Evolutionary conservation across 2,113 vertebrate species (phyloP).

Genomic region (Triplophysa siluroides): DNA sequence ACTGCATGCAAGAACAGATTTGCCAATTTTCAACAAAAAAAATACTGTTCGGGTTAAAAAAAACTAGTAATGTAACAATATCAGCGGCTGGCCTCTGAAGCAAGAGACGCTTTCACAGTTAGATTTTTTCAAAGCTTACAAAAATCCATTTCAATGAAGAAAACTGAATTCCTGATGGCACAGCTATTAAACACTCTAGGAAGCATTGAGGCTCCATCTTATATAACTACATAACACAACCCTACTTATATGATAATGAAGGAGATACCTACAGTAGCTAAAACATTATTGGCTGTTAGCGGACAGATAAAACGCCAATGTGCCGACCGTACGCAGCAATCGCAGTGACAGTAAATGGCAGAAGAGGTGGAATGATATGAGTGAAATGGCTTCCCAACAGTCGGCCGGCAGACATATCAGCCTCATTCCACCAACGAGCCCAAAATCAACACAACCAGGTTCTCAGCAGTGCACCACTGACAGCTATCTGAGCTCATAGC

Average conservation of each 20-base stretch:
- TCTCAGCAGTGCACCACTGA: not conserved
- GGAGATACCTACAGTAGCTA: slow-evolving; percentile 7
- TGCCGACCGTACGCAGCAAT: slow-evolving; percentile 1
- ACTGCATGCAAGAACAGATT: too few relatives aligned
- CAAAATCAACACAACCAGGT: slow-evolving; percentile 11
- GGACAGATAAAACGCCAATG: slow-evolving; percentile 23
- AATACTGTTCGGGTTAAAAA: too few relatives aligned
- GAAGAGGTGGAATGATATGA: slow-evolving; percentile 22
- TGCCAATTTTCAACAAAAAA: too few relatives aligned
- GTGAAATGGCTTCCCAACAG: slow-evolving; percentile 29
- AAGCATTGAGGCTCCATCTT: slow-evolving; percentile 14
- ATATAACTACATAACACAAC: slow-evolving; percentile 26
- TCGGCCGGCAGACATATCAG: not conserved
- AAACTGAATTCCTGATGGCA: not conserved
- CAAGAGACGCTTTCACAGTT: too few relatives aligned
- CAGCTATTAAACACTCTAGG: not conserved
- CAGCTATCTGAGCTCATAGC: slow-evolving; percentile 4
- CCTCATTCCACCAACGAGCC: slow-evolving; percentile 9
- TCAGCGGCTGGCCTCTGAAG: too few relatives aligned
- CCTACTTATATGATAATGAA: slow-evolving; percentile 22
- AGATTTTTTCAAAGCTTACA: not conserved
- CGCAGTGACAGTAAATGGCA: slow-evolving; percentile 35
- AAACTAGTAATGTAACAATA: too few relatives aligned
- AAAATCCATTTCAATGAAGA: not conserved
- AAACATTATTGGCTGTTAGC: slow-evolving; percentile 43